phyloP scores from a whole-genome alignment of 2,797 vertebrate species.

The Molossus alvarezi region DNA sequence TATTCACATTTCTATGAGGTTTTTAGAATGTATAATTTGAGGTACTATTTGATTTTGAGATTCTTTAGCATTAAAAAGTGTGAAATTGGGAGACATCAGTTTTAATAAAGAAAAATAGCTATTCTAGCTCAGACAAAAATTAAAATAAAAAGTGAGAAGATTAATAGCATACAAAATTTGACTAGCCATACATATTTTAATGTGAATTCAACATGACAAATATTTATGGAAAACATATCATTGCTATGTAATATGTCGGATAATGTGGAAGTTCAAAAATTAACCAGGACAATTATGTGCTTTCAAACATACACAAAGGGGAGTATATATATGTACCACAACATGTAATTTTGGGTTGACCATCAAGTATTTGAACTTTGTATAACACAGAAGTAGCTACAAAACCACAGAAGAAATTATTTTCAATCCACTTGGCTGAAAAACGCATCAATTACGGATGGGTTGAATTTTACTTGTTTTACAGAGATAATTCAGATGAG shows the following conservation, averaged over 20 bases:
- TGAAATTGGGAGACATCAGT: not conserved
- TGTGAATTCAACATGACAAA: not conserved
- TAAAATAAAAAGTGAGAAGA: not conserved
- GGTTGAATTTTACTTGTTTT: not conserved
- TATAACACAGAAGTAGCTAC: not conserved
- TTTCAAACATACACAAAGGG: not conserved
- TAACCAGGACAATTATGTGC: not conserved
- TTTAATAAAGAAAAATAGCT: conserved; percentile 43
- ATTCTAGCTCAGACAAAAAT: not conserved
- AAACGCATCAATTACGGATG: not conserved
- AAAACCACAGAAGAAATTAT: not conserved
- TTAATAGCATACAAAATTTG: not conserved
- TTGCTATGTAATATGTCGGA: not conserved
- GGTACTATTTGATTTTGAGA: not conserved
- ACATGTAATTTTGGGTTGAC: not conserved
- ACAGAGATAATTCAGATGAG: not conserved
- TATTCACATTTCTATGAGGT: not conserved
- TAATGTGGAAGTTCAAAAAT: not conserved
- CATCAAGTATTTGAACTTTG: not conserved
- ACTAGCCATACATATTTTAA: not conserved
- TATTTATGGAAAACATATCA: not conserved
- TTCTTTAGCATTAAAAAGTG: not conserved
- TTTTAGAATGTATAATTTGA: not conserved
- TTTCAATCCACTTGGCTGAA: not conserved
- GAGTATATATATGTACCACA: not conserved